Percentiles rank a stretch among this genome's conserved stretches.
These are phyloP conservation scores for Cephalopterus ornatus DNA, from an alignment of 2,113 vertebrate genomes.

Conservation along the genomic window DNA sequence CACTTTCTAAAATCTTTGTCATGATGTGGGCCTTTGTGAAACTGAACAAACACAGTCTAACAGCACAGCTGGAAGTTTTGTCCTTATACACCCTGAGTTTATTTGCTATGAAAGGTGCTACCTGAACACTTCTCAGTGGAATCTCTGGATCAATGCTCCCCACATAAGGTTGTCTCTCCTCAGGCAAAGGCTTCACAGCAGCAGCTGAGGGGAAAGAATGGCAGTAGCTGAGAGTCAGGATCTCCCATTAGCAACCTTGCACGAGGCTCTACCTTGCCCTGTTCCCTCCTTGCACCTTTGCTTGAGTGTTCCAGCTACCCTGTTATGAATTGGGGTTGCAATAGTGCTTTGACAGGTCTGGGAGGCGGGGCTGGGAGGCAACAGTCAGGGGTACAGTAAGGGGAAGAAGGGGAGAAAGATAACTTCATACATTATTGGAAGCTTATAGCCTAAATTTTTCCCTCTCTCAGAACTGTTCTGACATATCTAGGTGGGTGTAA, in stretches of 20 bases:
- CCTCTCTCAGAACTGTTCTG: background rate
- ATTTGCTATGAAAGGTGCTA: background rate
- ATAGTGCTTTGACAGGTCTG: background rate
- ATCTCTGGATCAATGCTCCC: background rate
- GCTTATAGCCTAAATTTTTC: background rate
- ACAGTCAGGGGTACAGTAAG: background rate
- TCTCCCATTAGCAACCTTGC: background rate
- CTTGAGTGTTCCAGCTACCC: fast-evolving
- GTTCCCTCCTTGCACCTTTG: background rate
- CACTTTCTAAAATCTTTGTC: background rate
- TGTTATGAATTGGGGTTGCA: background rate
- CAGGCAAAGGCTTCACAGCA: background rate
- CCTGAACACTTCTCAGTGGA: background rate
- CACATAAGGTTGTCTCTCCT: background rate
- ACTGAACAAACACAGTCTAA: background rate
- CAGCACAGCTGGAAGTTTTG: background rate
- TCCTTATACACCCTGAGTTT: background rate
- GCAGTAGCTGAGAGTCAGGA: background rate
- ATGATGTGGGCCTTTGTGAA: background rate
- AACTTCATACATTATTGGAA: background rate
- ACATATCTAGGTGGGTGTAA: background rate
- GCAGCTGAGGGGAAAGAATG: background rate
- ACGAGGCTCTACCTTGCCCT: background rate
- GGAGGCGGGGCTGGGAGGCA: background rate
- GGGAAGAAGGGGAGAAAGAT: background rate